Conservation (phyloP, 2,113 vertebrate species). For the Collichthys lucidus region DNA sequence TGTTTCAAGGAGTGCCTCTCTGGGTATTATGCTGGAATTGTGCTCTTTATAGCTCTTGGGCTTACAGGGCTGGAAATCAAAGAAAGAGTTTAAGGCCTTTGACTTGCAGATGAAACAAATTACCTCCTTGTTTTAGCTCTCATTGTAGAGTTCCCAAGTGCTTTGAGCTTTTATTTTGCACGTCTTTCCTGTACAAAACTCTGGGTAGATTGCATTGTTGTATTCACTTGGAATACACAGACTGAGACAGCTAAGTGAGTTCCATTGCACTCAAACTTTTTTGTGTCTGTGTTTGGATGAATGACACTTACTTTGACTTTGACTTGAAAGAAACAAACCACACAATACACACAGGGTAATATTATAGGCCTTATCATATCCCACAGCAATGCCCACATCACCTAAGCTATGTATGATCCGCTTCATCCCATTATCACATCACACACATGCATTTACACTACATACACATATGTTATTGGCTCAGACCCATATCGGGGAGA, state of each 20-base stretch:
- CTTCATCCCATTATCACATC: constrained; percentile 37
- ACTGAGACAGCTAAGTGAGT: too few relatives aligned
- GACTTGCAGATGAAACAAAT: constrained; percentile 31
- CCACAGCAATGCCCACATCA: not conserved
- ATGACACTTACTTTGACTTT: not conserved
- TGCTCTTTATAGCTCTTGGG: constrained; percentile 17
- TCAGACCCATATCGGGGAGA: constrained; percentile 4
- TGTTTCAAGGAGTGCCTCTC: constrained; percentile 46
- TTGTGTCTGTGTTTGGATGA: not conserved
- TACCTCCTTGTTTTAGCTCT: constrained; percentile 5
- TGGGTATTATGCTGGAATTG: constrained; percentile 45
- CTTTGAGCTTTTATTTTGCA: not conserved
- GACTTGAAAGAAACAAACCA: not conserved
- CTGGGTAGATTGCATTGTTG: not conserved
- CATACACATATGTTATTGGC: not conserved
- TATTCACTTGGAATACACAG: not conserved
- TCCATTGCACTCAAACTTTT: not conserved
- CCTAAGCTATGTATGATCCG: constrained; percentile 11
- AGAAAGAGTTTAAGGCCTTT: constrained; percentile 33
- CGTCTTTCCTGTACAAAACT: not conserved
- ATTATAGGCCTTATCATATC: constrained; percentile 15
- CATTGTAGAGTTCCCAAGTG: not conserved
- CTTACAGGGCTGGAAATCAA: constrained; percentile 33
- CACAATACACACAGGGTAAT: not conserved
- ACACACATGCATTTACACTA: constrained; percentile 1